Evolutionary conservation across 2,797 vertebrate genomes (phyloP).

Genomic region (Dromococcyx pavoninus): DNA sequence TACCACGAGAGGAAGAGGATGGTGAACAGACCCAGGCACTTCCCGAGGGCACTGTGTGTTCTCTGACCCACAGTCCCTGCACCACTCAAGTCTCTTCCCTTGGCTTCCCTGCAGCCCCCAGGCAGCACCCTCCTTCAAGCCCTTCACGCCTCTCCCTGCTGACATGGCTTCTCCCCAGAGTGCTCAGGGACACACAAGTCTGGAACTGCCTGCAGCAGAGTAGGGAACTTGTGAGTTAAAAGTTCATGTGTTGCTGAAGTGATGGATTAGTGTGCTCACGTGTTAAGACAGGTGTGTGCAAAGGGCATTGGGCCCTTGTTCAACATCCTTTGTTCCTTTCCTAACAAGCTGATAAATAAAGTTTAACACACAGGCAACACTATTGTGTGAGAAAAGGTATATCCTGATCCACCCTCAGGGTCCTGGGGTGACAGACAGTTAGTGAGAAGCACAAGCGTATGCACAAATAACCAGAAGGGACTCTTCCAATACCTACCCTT

Average conservation of each 20-base stretch:
- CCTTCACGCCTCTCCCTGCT: background rate
- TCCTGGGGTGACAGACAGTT: background rate
- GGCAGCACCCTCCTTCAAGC: background rate
- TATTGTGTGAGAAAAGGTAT: background rate
- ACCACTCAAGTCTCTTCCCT: background rate
- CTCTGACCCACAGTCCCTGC: background rate
- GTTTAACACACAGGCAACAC: background rate
- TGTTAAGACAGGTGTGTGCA: accelerated
- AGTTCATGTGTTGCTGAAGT: background rate
- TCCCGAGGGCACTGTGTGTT: accelerated
- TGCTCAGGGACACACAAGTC: background rate
- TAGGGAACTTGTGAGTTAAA: background rate
- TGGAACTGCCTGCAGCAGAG: accelerated
- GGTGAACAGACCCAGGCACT: background rate
- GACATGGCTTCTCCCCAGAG: background rate
- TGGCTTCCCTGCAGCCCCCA: background rate
- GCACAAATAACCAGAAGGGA: accelerated
- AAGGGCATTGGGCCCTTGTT: background rate
- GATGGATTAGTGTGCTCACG: background rate
- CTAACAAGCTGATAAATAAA: background rate
- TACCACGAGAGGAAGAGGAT: background rate
- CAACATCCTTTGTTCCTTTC: background rate
- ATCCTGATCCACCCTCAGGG: background rate
- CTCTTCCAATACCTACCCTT: background rate
- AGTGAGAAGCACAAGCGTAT: background rate